phyloP scores from a whole-genome alignment of 2,113 vertebrate genomes.

The Ramphastos sulfuratus region DNA sequence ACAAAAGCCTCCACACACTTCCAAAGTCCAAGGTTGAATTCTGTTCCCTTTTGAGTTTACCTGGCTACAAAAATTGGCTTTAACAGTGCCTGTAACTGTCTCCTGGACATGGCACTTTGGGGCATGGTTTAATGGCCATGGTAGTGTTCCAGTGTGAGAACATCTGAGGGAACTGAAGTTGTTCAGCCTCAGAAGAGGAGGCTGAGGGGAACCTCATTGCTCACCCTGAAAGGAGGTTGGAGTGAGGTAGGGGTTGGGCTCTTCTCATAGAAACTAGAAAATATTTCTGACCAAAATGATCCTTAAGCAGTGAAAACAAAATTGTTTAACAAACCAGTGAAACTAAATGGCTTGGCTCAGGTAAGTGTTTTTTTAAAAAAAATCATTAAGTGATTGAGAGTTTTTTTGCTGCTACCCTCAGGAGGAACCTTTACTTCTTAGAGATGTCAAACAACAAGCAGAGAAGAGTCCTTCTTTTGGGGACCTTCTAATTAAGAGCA shows the following conservation, averaged over 20 bases:
- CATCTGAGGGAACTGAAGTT: too few relatives aligned
- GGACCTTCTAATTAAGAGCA: neutral
- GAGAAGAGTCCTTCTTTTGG: neutral
- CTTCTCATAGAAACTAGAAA: neutral
- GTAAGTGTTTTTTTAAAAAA: neutral
- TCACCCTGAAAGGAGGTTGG: too few relatives aligned
- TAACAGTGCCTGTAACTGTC: neutral
- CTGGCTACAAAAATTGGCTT: neutral
- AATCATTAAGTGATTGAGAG: conserved; percentile 6
- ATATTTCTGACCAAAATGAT: neutral
- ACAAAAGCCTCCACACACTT: neutral
- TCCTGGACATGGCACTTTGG: neutral
- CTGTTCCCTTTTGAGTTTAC: neutral
- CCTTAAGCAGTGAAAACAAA: neutral
- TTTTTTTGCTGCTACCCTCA: neutral
- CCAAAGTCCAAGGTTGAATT: neutral
- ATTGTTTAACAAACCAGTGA: neutral
- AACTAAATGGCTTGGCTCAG: neutral
- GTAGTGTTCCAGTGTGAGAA: too few relatives aligned
- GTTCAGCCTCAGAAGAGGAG: too few relatives aligned
- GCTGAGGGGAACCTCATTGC: too few relatives aligned
- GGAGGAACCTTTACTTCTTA: neutral
- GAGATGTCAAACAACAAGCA: neutral
- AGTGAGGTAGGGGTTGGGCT: too few relatives aligned
- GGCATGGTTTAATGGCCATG: too few relatives aligned